phyloP scores from a whole-genome alignment of 2,888 invertebrate genomes.

The Muschampia plurimacula region DNA sequence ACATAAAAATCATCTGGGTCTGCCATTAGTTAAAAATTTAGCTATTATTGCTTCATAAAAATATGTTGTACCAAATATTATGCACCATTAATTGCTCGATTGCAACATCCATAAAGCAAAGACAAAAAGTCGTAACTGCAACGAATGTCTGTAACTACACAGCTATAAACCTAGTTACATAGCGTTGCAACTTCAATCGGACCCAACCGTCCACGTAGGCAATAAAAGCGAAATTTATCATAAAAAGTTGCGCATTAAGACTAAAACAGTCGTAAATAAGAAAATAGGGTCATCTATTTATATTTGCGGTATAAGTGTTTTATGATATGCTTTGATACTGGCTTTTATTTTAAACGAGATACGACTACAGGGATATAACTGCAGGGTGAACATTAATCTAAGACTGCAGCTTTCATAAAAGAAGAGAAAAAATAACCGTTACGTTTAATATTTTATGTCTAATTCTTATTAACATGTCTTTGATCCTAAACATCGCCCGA shows the following conservation, averaged over 20 bases:
- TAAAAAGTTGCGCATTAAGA: conserved; percentile 80
- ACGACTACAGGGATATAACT: no score
- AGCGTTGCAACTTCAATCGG: conserved; percentile 60
- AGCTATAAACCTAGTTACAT: conserved; percentile 66
- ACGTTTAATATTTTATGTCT: no score
- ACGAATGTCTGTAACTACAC: conserved; percentile 51
- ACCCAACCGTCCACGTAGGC: conserved; percentile 56
- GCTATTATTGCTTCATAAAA: background rate
- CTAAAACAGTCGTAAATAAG: conserved; percentile 78
- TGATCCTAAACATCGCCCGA: no score
- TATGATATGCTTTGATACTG: conserved; percentile 54
- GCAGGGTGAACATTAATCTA: no score
- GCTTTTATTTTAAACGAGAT: background rate
- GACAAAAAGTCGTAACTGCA: conserved; percentile 48
- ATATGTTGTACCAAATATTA: conserved; percentile 17
- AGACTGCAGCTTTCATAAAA: background rate
- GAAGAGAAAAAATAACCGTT: background rate
- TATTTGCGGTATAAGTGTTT: conserved; percentile 60
- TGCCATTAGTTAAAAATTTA: background rate
- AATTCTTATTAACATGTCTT: no score
- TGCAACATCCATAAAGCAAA: conserved; percentile 56
- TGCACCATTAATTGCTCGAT: conserved; percentile 42
- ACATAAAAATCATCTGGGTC: no score
- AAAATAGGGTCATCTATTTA: conserved; percentile 80
- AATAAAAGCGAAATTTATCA: conserved; percentile 78